phyloP scores from a whole-genome alignment of 2,888 invertebrate species.

The Stenurella melanura region DNA sequence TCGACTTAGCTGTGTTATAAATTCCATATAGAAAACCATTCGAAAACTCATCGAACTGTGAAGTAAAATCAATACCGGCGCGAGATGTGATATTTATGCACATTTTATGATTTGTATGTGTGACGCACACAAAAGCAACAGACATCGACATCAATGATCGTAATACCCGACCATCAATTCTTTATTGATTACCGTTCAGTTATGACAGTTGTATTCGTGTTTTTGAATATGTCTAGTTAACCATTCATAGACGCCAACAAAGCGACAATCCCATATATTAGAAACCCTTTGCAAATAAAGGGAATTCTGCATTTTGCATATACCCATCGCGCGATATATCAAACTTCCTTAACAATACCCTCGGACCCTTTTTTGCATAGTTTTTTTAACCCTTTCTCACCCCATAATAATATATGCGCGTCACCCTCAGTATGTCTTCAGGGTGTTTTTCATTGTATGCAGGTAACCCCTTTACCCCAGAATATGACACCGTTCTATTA shows the following conservation, averaged over 20 bases:
- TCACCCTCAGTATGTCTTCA: slow-evolving; percentile 73
- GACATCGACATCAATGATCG: slow-evolving; percentile 66
- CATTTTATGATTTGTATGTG: slow-evolving; percentile 64
- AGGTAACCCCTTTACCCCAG: slow-evolving; percentile 72
- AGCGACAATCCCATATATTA: slow-evolving; percentile 71
- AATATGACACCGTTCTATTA: slow-evolving; percentile 74
- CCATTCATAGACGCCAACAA: slow-evolving; percentile 72
- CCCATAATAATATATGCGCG: slow-evolving; percentile 72
- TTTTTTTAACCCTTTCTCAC: slow-evolving; percentile 72
- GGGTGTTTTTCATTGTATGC: slow-evolving; percentile 73
- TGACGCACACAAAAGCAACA: slow-evolving; percentile 56
- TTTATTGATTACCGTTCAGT: slow-evolving; percentile 73
- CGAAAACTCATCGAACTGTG: slow-evolving; percentile 20
- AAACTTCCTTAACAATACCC: slow-evolving; percentile 64
- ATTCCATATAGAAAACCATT: slow-evolving; percentile 5
- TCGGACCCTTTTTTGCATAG: slow-evolving; percentile 73
- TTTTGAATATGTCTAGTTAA: slow-evolving; percentile 74
- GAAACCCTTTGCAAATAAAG: slow-evolving; percentile 61
- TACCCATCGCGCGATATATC: slow-evolving; percentile 65
- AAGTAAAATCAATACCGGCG: slow-evolving; percentile 9
- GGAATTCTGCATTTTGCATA: slow-evolving; percentile 62
- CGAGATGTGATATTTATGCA: slow-evolving; percentile 58
- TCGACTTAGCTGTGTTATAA: neutral
- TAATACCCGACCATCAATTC: slow-evolving; percentile 71
- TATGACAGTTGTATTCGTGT: slow-evolving; percentile 73